Percentiles rank a stretch among this genome's conserved stretches.
phyloP scores from a whole-genome alignment of 2,113 vertebrate species.

The Jaculus jaculus region DNA sequence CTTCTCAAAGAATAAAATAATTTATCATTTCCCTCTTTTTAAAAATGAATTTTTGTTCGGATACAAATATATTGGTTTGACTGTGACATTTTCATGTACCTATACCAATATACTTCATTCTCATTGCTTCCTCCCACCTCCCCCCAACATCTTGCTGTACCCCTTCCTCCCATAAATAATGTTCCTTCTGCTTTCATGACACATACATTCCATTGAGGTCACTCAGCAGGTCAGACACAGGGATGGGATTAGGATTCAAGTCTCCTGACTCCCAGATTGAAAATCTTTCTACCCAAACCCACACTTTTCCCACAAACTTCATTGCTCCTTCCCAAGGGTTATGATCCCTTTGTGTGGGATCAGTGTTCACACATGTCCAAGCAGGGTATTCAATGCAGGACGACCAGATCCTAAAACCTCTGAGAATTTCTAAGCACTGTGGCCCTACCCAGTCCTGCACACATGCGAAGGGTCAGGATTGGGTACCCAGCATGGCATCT shows the following conservation, averaged over 20 bases:
- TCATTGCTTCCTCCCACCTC: neutral
- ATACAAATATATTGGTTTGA: neutral
- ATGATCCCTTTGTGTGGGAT: neutral
- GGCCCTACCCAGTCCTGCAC: neutral
- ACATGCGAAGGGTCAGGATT: neutral
- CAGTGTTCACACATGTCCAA: neutral
- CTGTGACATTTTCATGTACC: neutral
- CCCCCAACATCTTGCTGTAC: neutral
- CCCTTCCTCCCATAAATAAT: neutral
- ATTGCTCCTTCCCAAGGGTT: neutral
- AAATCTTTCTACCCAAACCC: neutral
- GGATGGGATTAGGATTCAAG: neutral
- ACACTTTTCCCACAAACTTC: neutral
- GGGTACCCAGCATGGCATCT: rapidly evolving
- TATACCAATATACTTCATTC: neutral
- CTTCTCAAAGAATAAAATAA: neutral
- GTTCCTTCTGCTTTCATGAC: neutral
- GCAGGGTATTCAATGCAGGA: no score
- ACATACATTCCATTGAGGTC: neutral
- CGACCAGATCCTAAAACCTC: neutral
- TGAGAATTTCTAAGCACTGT: neutral
- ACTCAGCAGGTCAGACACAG: neutral
- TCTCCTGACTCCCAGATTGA: neutral
- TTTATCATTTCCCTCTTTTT: neutral
- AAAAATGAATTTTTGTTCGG: neutral